Evolutionary conservation across 2,888 invertebrate genomes (phyloP), one percentile per base, ranked within the genome.

Genomic region (Melinopterus prodromus): DNA sequence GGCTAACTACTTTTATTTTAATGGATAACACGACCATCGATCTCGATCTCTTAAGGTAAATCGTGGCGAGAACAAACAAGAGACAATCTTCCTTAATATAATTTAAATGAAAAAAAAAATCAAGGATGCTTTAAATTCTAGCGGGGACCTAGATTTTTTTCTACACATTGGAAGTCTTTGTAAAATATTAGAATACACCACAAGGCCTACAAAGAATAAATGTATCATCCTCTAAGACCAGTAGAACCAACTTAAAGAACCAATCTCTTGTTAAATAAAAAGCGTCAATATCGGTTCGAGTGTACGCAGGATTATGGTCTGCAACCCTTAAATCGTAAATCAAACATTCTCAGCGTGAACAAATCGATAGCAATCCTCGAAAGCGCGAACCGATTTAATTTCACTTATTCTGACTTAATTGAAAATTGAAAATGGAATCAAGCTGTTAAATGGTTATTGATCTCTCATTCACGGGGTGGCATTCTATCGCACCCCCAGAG

Each of bases 361-460:
- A 53, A 53, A 53, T 53, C 53, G 53, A 53, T 26, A 26, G 26
- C 26, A 26, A 26, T 53, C 53, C 53, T 53, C 53, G 53, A 53
- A 53, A 53, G 53, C 53, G 53, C 53, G 53, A 53, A 53, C 26
- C 26, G 75, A 79, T 77, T 77, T 75, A 76, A 79, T 79, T 80
- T 80, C 78, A 79, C 77, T 80, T 79, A 79, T 72, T 79, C 77
- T 26, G 70, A 80, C 82, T 83, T 84, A 85, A 85, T 84, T 84
- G 84, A 82, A 85, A 84, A 84, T 81, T 82, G 79, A 83, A 82
- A 84, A 84, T 83, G 82, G 80, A 81, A 83, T 82, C 80, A 81
- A 81, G 83, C 84, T 82, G 83, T 84, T 83, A 84, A 86, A 85
- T 84, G 84, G 83, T 84, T 84, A 84, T 84, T 85, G 85, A 85